Evolutionary conservation across 1,140 invertebrate genomes (phyloP), one percentile per base, ranked within the genome.

Genomic region (Araneus ventricosus): DNA sequence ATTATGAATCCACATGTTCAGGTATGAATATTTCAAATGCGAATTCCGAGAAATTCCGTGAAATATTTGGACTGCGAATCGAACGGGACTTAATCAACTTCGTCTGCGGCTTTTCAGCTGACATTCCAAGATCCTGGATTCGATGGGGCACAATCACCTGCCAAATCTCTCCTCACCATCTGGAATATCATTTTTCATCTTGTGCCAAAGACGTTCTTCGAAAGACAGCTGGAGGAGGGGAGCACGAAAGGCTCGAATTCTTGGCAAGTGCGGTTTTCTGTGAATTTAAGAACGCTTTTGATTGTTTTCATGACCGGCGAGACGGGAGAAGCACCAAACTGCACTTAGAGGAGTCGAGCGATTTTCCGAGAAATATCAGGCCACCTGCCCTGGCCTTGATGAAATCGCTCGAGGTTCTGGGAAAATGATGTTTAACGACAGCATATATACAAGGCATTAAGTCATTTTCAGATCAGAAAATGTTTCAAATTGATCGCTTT

Each of bases 131-230:
- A 75, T 75, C 20, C 20, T 75, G 30, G 70, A 34, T 34, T 75
- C 59, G 24, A n/a, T n/a, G 59, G 59, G 2, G 24, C 70, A 34
- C 70, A 34, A 75, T 75, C 70, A 75, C 70, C 70, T 75, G 70
- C 70, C 30, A 75, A 75, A 75, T 75, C 70, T 75, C 30, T 87
- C 52, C 61, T 59, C 59, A 22, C 52, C 85, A 87, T 59, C 85
- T 87, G 85, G 52, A 52, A 41, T 87, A 63, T 87, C 57, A 87
- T 87, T 87, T 87, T 87, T 87, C 85, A 41, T 87, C 85, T 34
- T 61, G 63, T 63, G 61, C 22, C 17, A 39, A 24, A 45, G 80
- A 45, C 24, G 85, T 87, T 61, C 30, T 5, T 4, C 22, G 85
- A 84, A 84, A n/a, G 30, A 75, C 70, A 75, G 30, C 30, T 75